These are phyloP conservation scores for Zonitis immaculata DNA, from an alignment of 2,888 invertebrate species.

Conservation along the genomic window DNA sequence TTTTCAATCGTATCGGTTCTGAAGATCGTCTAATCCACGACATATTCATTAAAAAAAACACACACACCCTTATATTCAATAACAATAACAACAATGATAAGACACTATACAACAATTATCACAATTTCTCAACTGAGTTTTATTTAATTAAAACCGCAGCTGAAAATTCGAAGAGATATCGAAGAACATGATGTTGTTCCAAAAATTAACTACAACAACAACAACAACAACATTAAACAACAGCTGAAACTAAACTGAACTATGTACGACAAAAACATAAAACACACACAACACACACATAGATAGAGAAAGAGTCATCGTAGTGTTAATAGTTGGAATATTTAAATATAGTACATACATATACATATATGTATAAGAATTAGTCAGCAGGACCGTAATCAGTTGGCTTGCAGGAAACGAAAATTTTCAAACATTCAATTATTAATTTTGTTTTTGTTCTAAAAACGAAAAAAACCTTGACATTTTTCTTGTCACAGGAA, in stretches of 20 bases:
- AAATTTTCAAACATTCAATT: not conserved
- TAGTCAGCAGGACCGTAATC: not conserved
- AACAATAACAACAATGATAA: too few relatives aligned
- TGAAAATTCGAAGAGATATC: not conserved
- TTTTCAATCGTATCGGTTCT: too few relatives aligned
- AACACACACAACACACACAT: not conserved
- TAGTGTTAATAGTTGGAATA: too few relatives aligned
- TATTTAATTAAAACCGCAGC: too few relatives aligned
- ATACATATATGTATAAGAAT: too few relatives aligned
- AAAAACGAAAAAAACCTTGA: slow-evolving; percentile 8
- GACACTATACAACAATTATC: not conserved
- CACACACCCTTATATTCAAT: slow-evolving; percentile 13
- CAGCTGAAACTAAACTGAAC: not conserved
- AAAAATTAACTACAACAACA: not conserved
- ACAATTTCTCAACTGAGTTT: not conserved
- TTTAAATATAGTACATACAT: too few relatives aligned
- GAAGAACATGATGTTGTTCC: not conserved
- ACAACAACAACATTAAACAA: too few relatives aligned
- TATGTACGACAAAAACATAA: not conserved
- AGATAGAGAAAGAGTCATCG: not conserved
- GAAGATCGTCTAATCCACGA: slow-evolving; percentile 41
- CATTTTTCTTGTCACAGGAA: slow-evolving; percentile 2
- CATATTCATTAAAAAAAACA: slow-evolving; percentile 26
- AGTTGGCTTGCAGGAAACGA: not conserved
- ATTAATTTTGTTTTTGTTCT: too few relatives aligned